Base-by-base conservation (phyloP, 92 coral and sea anemone genomes). In the Scolanthus callimorphus region DNA sequence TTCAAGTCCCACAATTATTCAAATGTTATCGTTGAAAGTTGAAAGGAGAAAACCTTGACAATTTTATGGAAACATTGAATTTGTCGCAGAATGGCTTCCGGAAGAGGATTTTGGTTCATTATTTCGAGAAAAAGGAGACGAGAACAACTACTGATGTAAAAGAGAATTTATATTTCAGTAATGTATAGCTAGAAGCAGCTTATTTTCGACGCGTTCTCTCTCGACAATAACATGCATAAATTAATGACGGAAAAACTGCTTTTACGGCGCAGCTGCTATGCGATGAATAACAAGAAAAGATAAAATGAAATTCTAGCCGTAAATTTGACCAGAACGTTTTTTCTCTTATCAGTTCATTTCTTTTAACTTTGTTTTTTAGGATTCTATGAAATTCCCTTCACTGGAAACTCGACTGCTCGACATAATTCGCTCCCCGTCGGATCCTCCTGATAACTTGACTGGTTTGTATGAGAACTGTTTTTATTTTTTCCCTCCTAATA, bases 371-470 rank as follows among this genome's bases (percentile, higher is more conserved):
- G 59, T 49, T 62, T 41, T 57, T 41, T 71, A 87, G 95, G 95
- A 87, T 59, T 77, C 95, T 56, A 82, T 87, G 88, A 92, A 92
- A 74, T 81, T 79, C 63, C 90, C 98, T 10, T 83, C 95, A 27
- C 76, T 92, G 59, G 98, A 92, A 61, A 92, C 91, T 70, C 95
- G 96, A 48, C 57, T 92, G 57, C 70, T 92, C 78, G 98, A 92
- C 59, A 92, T 92, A 12, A 88, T 92, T 51, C 95, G 95, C 3
- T 92, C 98, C 24, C 98, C 98, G 13, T 80, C 96, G 8, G 98
- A 92, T 43, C 95, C 96, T 43, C 80, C 98, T 27, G 98, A 92
- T 69, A 92, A 81, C 70, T 46, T 92, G 49, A 76, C 96, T 76
- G 98, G 98, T 92, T 72, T 63, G 85, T 66, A 60, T 29, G 62